These are phyloP conservation scores for Lycaon pictus DNA, from an alignment of 2,113 vertebrate genomes.

Conservation along the genomic window DNA sequence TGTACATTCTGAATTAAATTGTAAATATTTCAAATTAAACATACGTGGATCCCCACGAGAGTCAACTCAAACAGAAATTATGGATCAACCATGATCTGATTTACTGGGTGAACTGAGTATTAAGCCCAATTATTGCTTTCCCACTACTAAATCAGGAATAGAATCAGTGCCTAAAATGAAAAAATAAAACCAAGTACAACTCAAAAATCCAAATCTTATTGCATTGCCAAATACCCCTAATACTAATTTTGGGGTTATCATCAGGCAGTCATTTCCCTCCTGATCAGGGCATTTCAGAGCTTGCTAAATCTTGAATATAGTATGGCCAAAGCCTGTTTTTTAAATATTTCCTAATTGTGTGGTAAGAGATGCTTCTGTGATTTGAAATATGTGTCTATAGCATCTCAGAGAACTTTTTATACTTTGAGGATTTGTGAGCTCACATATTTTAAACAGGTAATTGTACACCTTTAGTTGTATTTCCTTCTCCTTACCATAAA, in stretches of 20 bases:
- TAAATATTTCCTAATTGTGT: slow-evolving; percentile 18
- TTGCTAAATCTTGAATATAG: not conserved
- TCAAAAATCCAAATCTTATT: not conserved
- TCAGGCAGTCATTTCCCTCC: accelerated
- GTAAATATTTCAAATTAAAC: not conserved
- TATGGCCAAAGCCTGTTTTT: accelerated
- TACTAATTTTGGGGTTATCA: not conserved
- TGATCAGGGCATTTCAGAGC: not conserved
- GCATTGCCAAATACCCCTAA: not conserved
- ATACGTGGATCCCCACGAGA: not conserved
- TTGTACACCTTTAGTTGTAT: slow-evolving; percentile 37
- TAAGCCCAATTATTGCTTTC: not conserved
- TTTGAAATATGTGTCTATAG: slow-evolving; percentile 44
- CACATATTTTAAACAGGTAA: slow-evolving; percentile 64
- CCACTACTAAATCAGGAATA: not conserved
- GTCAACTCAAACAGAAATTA: not conserved
- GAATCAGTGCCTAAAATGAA: slow-evolving; percentile 3
- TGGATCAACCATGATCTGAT: not conserved
- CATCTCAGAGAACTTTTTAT: slow-evolving; percentile 18
- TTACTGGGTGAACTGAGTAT: not conserved
- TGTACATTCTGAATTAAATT: not conserved
- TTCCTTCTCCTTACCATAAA: slow-evolving; percentile 12
- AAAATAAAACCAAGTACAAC: not conserved
- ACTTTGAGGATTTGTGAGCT: slow-evolving; percentile 61
- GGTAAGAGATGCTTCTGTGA: not conserved